phyloP scores from a whole-genome alignment of 2,113 vertebrate genomes.

The Sporophila hypoxantha region DNA sequence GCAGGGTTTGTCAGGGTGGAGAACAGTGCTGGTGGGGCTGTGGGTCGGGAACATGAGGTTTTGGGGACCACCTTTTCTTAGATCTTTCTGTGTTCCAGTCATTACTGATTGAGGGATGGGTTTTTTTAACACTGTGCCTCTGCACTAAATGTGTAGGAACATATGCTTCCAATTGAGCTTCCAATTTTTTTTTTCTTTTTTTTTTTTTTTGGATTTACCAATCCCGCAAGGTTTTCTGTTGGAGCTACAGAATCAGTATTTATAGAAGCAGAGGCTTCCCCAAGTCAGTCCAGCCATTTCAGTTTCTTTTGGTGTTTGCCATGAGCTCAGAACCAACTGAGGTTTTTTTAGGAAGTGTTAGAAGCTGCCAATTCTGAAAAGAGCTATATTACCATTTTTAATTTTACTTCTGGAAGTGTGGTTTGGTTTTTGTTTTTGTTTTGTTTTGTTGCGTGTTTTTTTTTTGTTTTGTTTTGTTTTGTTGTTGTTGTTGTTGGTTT shows the following conservation, averaged over 20 bases:
- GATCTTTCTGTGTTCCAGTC: neutral
- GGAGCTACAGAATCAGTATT: neutral
- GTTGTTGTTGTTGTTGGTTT: neutral
- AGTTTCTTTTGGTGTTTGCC: neutral
- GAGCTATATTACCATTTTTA: neutral
- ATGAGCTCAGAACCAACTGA: neutral
- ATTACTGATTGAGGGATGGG: neutral
- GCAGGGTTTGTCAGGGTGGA: neutral
- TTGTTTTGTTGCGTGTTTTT: neutral
- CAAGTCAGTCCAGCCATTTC: neutral
- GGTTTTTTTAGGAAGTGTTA: neutral
- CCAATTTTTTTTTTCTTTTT: neutral
- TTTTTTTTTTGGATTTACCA: neutral
- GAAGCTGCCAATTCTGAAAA: neutral
- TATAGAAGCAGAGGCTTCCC: slow-evolving; percentile 11
- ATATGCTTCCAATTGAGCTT: slow-evolving; percentile 2
- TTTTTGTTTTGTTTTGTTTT: neutral
- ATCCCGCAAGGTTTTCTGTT: neutral
- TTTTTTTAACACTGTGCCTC: neutral
- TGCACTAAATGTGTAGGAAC: neutral
- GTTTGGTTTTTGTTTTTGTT: neutral
- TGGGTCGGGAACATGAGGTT: neutral
- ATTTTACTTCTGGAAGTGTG: neutral
- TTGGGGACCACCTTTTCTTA: neutral
- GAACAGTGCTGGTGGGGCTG: neutral